Evolutionary conservation across 2,797 vertebrate species (phyloP).

Genomic region (Sitta carolinensis): DNA sequence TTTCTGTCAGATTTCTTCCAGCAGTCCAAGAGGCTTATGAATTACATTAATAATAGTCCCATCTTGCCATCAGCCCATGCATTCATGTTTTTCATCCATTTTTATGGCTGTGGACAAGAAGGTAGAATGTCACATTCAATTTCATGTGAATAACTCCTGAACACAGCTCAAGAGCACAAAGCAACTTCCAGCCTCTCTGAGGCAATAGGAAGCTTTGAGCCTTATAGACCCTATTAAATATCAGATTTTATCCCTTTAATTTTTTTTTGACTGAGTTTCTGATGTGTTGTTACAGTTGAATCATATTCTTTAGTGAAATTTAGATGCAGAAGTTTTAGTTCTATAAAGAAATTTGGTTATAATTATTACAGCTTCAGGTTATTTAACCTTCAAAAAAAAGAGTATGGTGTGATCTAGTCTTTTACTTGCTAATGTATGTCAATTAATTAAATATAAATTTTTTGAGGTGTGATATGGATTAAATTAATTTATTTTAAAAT

Average conservation of each 20-base stretch:
- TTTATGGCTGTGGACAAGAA: neutral
- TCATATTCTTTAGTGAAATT: neutral
- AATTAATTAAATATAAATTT: neutral
- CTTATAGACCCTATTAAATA: accelerated
- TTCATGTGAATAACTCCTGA: neutral
- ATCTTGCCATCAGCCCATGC: neutral
- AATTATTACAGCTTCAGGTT: neutral
- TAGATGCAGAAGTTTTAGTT: neutral
- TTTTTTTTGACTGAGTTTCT: neutral
- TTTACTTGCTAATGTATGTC: neutral
- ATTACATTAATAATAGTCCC: neutral
- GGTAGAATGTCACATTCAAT: neutral
- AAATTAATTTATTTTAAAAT: neutral
- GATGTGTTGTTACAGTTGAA: neutral
- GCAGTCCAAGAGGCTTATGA: neutral
- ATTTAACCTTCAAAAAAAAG: neutral
- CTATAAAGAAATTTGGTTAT: neutral
- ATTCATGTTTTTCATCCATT: neutral
- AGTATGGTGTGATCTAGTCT: neutral
- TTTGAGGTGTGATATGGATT: neutral
- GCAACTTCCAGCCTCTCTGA: neutral
- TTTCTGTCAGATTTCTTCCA: neutral
- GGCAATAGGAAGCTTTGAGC: neutral
- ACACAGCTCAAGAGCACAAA: neutral
- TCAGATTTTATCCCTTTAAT: neutral